Conservation (phyloP, 1,140 invertebrate genomes). For the Brachionus sp. region DNA sequence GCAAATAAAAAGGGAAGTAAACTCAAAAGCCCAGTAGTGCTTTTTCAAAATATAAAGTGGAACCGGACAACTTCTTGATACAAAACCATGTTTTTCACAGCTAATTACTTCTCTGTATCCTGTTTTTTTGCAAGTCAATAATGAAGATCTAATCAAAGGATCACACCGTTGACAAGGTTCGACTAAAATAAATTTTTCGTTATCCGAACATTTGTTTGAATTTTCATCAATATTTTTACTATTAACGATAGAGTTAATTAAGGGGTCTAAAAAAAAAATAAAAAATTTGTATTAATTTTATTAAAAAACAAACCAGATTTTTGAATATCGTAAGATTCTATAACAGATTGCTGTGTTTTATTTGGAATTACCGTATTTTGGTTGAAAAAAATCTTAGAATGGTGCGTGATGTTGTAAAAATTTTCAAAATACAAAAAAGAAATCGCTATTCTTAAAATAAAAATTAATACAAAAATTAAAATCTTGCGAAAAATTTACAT, state of each 20-base stretch:
- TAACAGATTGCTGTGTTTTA: not conserved
- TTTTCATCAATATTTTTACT: not conserved
- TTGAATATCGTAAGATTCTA: not conserved
- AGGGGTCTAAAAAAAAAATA: not conserved
- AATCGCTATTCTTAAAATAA: constrained; percentile 1
- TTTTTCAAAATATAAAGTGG: not conserved
- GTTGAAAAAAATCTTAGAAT: not conserved
- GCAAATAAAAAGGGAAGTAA: not conserved
- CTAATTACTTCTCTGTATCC: constrained; percentile 25
- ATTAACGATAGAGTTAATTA: not conserved
- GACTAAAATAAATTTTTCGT: not conserved
- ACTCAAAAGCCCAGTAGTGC: constrained; percentile 39
- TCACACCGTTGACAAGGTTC: not conserved
- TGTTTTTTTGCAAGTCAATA: constrained; percentile 24
- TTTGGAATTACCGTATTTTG: not conserved
- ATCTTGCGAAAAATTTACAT: not conserved
- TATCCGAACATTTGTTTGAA: constrained; percentile 6
- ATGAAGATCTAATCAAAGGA: not conserved
- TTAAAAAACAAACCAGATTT: not conserved
- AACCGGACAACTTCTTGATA: constrained; percentile 10
- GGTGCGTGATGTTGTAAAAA: constrained; percentile 31
- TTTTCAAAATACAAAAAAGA: constrained; percentile 43
- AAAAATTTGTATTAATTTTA: not conserved
- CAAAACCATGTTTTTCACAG: constrained; percentile 27
- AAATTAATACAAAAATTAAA: not conserved